These are phyloP conservation scores for Chaetogeoica ovagalla DNA, from an alignment of 2,888 invertebrate genomes.

Conservation along the genomic window DNA sequence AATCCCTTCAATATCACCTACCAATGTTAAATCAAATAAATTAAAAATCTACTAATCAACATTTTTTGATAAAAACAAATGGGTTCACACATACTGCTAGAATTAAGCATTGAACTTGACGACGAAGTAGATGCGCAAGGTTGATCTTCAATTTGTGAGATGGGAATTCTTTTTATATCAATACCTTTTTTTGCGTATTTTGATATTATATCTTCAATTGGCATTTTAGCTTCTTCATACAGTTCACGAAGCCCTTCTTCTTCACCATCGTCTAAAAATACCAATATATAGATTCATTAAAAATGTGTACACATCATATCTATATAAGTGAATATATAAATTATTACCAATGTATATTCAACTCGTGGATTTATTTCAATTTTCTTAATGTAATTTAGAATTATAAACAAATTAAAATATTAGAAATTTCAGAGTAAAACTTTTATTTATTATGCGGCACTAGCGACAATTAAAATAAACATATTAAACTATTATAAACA, in stretches of 20 bases:
- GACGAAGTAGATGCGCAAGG: constrained; percentile 11
- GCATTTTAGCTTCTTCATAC: constrained; percentile 30
- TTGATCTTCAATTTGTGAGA: background rate
- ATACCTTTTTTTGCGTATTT: background rate
- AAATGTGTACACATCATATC: background rate
- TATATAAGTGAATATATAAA: background rate
- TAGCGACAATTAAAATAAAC: background rate
- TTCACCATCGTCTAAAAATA: constrained; percentile 2
- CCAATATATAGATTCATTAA: background rate
- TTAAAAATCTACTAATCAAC: background rate
- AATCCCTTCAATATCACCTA: background rate
- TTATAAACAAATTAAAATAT: too few species aligned
- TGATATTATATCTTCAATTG: constrained; percentile 33
- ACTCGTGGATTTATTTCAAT: too few species aligned
- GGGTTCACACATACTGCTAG: background rate
- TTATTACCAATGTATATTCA: too few species aligned
- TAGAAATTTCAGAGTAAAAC: background rate
- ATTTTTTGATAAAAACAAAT: background rate
- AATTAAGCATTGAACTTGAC: background rate
- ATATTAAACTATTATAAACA: background rate
- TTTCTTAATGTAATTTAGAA: too few species aligned
- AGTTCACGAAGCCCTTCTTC: constrained; percentile 27
- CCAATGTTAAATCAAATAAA: background rate
- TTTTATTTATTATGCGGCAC: background rate
- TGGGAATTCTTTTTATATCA: too few species aligned